Conservation (phyloP, 2,888 invertebrate genomes). For the Erebia palarica region DNA sequence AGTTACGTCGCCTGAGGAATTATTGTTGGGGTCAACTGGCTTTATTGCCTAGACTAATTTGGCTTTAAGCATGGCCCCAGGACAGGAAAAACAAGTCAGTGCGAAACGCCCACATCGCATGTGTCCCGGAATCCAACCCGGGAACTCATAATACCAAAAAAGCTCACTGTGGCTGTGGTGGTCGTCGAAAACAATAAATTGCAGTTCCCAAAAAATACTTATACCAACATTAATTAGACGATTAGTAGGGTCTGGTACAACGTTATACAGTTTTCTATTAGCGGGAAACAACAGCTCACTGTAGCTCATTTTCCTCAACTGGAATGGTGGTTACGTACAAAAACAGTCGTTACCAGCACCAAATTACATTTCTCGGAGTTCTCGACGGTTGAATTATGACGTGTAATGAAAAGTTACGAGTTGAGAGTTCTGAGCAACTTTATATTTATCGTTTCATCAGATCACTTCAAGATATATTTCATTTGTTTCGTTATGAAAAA, state of each 20-base stretch:
- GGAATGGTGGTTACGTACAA: neutral
- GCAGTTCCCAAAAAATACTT: neutral
- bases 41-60: too few species aligned
- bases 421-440: neutral
- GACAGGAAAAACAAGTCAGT: too few species aligned
- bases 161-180: neutral
- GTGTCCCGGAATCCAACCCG: too few species aligned
- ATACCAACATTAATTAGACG: neutral
- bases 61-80: too few species aligned
- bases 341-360: conserved; percentile 2
- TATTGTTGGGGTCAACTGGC: too few species aligned
- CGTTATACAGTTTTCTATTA: neutral
- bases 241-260: neutral
- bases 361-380: neutral
- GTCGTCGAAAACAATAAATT: neutral
- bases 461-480: too few species aligned
- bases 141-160: too few species aligned
- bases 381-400: neutral
- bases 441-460: too few species aligned
- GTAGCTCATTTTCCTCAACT: neutral
- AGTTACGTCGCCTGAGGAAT: too few species aligned
- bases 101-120: too few species aligned
- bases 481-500: neutral
- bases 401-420: conserved; percentile 4
- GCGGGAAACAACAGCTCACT: neutral